Percentiles rank a stretch among this genome's conserved stretches.
phyloP scores from a whole-genome alignment of 2,113 vertebrate species.

The Melanerpes aurifrons region DNA sequence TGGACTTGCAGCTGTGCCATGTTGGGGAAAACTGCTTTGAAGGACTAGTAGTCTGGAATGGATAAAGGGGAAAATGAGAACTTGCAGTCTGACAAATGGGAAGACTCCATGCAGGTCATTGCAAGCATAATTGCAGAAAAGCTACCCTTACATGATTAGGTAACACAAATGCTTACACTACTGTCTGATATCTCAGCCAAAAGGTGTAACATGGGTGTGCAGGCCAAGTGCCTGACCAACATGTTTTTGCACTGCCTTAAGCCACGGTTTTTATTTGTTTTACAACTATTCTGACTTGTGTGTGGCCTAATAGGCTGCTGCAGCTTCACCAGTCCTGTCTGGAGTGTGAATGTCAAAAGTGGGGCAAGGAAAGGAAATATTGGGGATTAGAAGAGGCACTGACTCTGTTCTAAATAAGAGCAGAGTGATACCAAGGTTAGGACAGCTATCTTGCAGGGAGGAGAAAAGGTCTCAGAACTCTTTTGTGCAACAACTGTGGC shows the following conservation, averaged over 20 bases:
- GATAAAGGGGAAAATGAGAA: not conserved
- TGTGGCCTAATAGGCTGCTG: not conserved
- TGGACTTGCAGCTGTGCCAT: not conserved
- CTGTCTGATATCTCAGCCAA: not conserved
- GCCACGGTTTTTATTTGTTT: not conserved
- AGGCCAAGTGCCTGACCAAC: not conserved
- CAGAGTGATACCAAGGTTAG: not conserved
- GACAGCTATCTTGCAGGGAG: not conserved
- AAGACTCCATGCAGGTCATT: not conserved
- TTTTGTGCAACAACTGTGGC: not conserved
- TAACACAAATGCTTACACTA: fast-evolving
- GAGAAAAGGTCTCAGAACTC: not conserved
- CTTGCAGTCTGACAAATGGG: not conserved
- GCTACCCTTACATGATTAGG: not conserved
- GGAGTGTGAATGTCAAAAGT: not conserved
- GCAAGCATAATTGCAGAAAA: not conserved
- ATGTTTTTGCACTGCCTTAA: not conserved
- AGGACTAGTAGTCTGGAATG: not conserved
- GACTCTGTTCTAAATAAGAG: not conserved
- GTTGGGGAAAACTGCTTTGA: not conserved
- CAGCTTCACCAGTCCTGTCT: not conserved
- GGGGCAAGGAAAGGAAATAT: not conserved
- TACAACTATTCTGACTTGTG: not conserved
- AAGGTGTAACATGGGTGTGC: not conserved
- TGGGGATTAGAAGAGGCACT: not conserved